These are phyloP conservation scores for Paedocypris micromegethes DNA, from an alignment of 2,797 vertebrate species.

Conservation along the genomic window DNA sequence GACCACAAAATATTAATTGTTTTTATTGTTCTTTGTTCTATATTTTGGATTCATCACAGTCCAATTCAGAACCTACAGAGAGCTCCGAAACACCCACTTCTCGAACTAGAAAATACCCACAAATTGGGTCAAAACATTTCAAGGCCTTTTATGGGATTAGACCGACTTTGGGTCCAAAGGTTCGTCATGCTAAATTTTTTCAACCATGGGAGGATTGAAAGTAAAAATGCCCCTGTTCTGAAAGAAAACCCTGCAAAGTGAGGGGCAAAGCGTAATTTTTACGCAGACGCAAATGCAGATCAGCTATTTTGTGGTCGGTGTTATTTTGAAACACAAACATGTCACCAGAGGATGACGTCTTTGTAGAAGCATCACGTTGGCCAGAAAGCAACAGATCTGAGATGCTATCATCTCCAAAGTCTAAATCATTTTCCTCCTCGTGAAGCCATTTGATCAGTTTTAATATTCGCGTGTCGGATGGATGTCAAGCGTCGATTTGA, in stretches of 20 bases:
- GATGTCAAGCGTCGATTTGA: constrained; percentile 29
- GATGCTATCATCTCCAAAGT: constrained; percentile 14
- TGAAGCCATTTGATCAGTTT: constrained; percentile 28
- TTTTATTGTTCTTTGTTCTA: no score
- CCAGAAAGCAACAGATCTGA: constrained; percentile 14
- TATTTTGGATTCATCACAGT: constrained; percentile 27
- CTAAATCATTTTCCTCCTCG: constrained; percentile 14
- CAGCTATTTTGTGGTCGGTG: background rate
- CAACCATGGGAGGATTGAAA: background rate
- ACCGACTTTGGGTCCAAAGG: constrained; percentile 29
- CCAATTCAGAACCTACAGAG: constrained; percentile 23
- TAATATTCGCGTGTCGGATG: constrained; percentile 33
- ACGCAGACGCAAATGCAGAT: background rate
- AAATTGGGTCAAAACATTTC: constrained; percentile 41
- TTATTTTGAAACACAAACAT: constrained; percentile 15
- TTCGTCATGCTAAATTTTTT: constrained; percentile 31
- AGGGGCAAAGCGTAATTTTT: background rate
- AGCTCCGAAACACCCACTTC: constrained; percentile 28
- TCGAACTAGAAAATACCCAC: constrained; percentile 39
- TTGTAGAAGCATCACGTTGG: constrained; percentile 10
- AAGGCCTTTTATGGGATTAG: constrained; percentile 29
- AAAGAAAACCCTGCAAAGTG: no score
- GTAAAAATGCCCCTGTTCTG: background rate
- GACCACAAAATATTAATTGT: no score
- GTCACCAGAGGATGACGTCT: background rate